Evolutionary conservation across 1,140 invertebrate genomes (phyloP), one percentile per base, ranked within the genome.

Genomic region (Saccostrea glomerata): DNA sequence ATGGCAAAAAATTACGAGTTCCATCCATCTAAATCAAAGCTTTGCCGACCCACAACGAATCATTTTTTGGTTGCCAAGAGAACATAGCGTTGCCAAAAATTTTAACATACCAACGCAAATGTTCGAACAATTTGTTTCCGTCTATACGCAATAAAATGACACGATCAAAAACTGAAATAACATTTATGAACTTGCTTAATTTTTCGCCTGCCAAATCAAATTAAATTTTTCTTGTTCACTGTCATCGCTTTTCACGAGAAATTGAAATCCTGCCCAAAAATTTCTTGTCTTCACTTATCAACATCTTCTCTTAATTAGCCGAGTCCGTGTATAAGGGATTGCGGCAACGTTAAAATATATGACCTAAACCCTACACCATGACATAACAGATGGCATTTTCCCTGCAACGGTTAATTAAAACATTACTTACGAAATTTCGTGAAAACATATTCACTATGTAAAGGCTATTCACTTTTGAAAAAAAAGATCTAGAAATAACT

Each of bases 301-400:
- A 77, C 70, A 77, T 77, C 30, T 77, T 30, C 13, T 25, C 25
- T 77, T 77, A 77, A 77, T 77, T 77, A 77, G 70, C 13, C 25
- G 23, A 4, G 70, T 77, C 30, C 70, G 25, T 77, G 70, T 77
- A 30, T 77, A 30, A 77, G 15, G 70, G 25, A 36, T 36, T 30
- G 70, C 25, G 25, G 70, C 23, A 77, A 77, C 25, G 23, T 77
- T 23, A 77, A 77, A 77, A 77, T 77, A 77, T 77, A 77, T 77
- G 70, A 36, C 23, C 70, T 15, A 77, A 25, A 77, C 70, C 25
- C 70, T 77, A 25, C 2, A 77, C 70, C 70, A 77, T 36, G 70
- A 77, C 70, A 77, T 77, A 77, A 77, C 70, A 77, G 70, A 77
- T 77, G 70, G 70, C 70, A 12, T 77, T 77, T 77, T 77, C 23